Conservation (phyloP, 2,797 vertebrate species). For the Carapus acus region DNA sequence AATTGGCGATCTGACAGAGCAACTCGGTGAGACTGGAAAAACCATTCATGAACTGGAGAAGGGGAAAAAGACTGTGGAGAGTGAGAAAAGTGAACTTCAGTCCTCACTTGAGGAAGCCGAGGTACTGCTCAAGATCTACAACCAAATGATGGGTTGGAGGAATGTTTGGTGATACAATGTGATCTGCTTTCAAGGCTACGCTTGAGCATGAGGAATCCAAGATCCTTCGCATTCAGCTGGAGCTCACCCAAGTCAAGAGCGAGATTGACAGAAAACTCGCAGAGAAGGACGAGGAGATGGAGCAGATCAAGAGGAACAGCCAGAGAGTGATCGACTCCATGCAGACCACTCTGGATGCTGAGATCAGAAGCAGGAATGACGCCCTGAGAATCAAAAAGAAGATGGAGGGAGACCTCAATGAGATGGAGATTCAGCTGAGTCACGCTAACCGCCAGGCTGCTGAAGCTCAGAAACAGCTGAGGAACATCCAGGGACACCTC, state of each 20-base stretch:
- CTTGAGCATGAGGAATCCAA: slow-evolving; percentile 88
- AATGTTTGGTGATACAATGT: background rate
- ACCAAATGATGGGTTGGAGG: background rate
- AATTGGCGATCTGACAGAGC: slow-evolving; percentile 84
- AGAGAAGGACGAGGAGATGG: slow-evolving; percentile 90
- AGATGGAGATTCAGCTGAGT: slow-evolving; percentile 87
- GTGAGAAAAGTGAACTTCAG: slow-evolving; percentile 80
- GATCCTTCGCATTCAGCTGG: slow-evolving; percentile 82
- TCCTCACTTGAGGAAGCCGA: slow-evolving; percentile 84
- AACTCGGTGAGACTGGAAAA: slow-evolving; percentile 81
- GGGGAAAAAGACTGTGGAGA: slow-evolving; percentile 77
- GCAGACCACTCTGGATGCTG: slow-evolving; percentile 81
- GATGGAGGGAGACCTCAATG: slow-evolving; percentile 87
- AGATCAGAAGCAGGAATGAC: slow-evolving; percentile 86
- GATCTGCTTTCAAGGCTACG: slow-evolving; percentile 68
- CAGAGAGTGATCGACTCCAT: slow-evolving; percentile 79
- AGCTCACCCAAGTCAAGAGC: slow-evolving; percentile 82
- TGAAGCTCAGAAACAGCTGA: slow-evolving; percentile 86
- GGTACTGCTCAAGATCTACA: slow-evolving; percentile 57
- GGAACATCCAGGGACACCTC: slow-evolving; percentile 77
- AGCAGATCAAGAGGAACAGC: slow-evolving; percentile 85
- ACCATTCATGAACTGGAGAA: slow-evolving; percentile 85
- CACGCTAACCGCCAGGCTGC: slow-evolving; percentile 80
- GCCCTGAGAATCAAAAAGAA: slow-evolving; percentile 90
- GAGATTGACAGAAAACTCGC: slow-evolving; percentile 81